Percentiles rank a stretch among this genome's conserved stretches.
These are phyloP conservation scores for Hydrozoanthus tunicans DNA, from an alignment of 64 coral and sea anemone species.

Conservation along the genomic window DNA sequence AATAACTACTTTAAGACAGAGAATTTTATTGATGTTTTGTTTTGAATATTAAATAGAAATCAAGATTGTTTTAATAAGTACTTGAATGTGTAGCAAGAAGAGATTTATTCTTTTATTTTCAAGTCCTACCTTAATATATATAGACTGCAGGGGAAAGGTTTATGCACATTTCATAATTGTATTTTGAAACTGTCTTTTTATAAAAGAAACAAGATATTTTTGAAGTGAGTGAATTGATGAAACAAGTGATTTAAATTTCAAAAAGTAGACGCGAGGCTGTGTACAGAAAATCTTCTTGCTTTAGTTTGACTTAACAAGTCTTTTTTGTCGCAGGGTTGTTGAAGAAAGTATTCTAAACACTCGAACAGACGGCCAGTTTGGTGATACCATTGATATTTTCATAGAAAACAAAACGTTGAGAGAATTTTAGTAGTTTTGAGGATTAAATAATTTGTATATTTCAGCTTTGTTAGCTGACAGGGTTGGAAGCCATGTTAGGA, in stretches of 20 bases:
- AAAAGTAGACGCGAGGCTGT: neutral
- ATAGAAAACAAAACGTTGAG: neutral
- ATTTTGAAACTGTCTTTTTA: neutral
- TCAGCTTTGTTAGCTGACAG: neutral
- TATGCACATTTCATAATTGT: neutral
- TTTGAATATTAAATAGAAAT: no score
- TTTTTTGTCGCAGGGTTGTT: neutral
- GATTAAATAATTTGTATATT: neutral
- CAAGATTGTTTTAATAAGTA: no score
- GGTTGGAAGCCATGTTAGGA: no score
- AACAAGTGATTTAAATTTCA: neutral
- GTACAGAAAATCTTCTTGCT: neutral
- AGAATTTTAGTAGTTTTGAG: neutral
- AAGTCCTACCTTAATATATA: neutral
- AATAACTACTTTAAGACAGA: no score
- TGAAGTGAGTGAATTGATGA: conserved; percentile 13
- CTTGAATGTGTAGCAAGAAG: no score
- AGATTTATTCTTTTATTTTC: neutral
- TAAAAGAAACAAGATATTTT: neutral
- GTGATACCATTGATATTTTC: neutral
- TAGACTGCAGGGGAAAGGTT: neutral
- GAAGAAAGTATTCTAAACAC: neutral
- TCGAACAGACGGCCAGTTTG: no score
- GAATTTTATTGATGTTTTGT: no score
- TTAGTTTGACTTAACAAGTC: neutral